phyloP scores from a whole-genome alignment of 1,140 invertebrate genomes.

The Trinorchestia longiramus region DNA sequence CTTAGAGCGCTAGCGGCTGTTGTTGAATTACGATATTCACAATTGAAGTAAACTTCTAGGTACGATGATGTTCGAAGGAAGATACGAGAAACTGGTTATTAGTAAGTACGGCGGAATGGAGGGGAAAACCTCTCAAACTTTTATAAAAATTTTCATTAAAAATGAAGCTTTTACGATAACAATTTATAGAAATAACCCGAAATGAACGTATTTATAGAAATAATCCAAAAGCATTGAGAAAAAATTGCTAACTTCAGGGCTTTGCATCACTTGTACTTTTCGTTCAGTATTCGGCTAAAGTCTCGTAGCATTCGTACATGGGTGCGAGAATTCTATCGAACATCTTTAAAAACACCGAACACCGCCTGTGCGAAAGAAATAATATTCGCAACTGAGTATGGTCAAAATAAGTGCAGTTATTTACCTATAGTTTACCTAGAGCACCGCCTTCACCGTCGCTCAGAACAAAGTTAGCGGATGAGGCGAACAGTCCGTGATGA shows the following conservation, averaged over 20 bases:
- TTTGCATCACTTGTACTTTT: no score
- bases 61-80: background rate
- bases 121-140: no score
- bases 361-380: background rate
- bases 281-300: no score
- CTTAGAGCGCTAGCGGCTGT: background rate
- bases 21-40: background rate
- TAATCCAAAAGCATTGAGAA: no score
- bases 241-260: no score
- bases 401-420: background rate
- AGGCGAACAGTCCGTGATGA: constrained; percentile 42
- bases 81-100: background rate
- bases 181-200: no score
- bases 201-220: no score
- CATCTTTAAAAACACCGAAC: no score
- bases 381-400: background rate
- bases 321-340: no score
- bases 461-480: constrained; percentile 50
- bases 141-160: background rate
- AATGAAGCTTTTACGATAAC: no score
- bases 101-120: no score
- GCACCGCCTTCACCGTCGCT: constrained; percentile 32
- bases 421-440: constrained; percentile 54
- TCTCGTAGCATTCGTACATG: no score
- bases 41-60: background rate